Conservation (phyloP, 2,888 invertebrate genomes). For the Drosophila koepferae region DNA sequence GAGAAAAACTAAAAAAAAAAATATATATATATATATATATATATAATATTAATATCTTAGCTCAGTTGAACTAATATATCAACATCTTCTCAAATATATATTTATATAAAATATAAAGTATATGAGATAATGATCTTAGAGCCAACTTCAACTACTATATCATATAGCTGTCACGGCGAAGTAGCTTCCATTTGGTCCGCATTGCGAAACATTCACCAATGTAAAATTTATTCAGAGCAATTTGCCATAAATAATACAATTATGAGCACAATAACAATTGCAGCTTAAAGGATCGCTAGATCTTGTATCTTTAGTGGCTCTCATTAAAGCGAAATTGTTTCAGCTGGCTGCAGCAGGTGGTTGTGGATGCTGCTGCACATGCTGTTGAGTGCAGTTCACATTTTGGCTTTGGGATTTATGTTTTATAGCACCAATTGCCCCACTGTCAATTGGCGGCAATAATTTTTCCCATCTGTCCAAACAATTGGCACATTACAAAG, state of each 20-base stretch:
- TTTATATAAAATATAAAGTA: neutral
- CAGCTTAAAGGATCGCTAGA: conserved; percentile 27
- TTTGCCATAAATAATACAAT: conserved; percentile 34
- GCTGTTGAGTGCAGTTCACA: conserved; percentile 30
- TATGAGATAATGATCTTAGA: neutral
- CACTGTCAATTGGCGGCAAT: conserved; percentile 64
- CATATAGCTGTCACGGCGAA: neutral
- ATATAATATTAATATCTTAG: no score
- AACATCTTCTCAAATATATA: no score
- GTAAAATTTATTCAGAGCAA: conserved; percentile 13
- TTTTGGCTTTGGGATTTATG: conserved; percentile 48
- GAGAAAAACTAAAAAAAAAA: no score
- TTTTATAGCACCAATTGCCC: conserved; percentile 67
- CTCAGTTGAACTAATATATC: no score
- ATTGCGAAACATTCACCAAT: neutral
- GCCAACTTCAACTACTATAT: neutral
- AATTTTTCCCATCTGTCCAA: conserved; percentile 71
- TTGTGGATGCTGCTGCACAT: conserved; percentile 21
- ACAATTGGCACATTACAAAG: conserved; percentile 79
- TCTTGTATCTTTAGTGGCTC: conserved; percentile 36
- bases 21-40: no score
- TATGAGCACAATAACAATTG: conserved; percentile 12
- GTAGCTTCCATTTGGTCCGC: neutral
- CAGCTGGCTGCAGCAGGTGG: conserved; percentile 45
- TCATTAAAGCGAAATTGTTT: conserved; percentile 46